phyloP scores from a whole-genome alignment of 1,140 invertebrate species.

The Marisa cornuarietis region DNA sequence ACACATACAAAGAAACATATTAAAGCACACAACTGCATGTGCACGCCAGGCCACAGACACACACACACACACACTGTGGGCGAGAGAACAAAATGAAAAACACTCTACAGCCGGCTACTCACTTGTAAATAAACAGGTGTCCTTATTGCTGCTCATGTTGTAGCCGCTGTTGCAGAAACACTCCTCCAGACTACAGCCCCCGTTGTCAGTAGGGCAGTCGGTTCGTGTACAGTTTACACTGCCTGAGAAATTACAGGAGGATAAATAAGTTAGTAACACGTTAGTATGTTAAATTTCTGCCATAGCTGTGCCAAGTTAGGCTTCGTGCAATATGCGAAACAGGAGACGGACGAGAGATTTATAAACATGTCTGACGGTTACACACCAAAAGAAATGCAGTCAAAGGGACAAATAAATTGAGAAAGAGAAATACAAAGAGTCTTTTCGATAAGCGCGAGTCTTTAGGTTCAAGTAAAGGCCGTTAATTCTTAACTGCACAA shows the following conservation, averaged over 20 bases:
- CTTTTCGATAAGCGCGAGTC: neutral
- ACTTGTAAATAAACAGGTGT: conserved; percentile 9
- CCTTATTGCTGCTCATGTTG: neutral
- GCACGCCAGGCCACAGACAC: neutral
- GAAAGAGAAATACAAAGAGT: neutral
- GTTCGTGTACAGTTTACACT: neutral
- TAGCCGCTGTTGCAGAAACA: conserved; percentile 17
- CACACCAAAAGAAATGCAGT: conserved; percentile 1
- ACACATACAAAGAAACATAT: too few species aligned
- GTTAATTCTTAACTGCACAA: too few species aligned
- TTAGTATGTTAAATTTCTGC: too few species aligned
- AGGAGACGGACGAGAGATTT: neutral
- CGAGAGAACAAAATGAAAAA: too few species aligned
- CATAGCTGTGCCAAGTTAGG: too few species aligned
- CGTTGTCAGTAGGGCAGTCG: conserved; percentile 3
- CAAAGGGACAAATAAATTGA: neutral
- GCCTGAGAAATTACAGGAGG: neutral
- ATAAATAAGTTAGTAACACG: neutral
- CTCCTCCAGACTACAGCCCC: conserved; percentile 13
- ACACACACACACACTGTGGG: too few species aligned
- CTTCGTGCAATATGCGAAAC: neutral
- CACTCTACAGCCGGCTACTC: too few species aligned
- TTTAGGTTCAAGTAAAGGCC: too few species aligned
- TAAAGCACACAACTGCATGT: neutral
- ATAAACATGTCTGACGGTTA: too few species aligned